phyloP scores from a whole-genome alignment of 2,113 vertebrate species.

The Zootoca vivipara region DNA sequence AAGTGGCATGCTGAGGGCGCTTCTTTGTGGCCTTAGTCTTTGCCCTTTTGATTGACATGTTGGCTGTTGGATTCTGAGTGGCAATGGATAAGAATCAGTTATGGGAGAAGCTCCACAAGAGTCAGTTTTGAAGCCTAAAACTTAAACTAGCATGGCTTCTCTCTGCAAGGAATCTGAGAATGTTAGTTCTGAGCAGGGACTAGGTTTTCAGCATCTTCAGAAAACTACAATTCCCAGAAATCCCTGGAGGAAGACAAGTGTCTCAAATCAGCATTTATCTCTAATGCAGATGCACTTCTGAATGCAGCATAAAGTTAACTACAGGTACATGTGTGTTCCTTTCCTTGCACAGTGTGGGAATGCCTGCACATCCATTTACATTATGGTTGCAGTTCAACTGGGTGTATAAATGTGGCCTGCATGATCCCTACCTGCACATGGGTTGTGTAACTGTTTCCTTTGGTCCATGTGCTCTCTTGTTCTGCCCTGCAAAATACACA shows the following conservation, averaged over 20 bases:
- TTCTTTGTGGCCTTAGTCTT: slow-evolving; percentile 98
- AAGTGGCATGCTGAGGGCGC: slow-evolving; percentile 95
- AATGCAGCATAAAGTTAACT: neutral
- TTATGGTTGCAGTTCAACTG: neutral
- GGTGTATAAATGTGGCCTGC: neutral
- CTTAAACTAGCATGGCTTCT: neutral
- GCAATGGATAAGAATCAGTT: no score
- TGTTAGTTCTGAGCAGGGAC: neutral
- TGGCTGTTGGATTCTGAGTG: slow-evolving; percentile 58
- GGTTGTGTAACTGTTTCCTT: neutral
- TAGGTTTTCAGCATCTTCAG: neutral
- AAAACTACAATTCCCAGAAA: neutral
- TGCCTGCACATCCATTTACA: neutral
- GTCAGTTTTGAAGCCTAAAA: neutral
- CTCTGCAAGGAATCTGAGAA: neutral
- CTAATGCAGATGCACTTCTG: neutral
- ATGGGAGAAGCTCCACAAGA: neutral
- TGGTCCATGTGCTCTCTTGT: neutral
- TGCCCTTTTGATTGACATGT: slow-evolving; percentile 96
- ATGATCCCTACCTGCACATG: neutral
- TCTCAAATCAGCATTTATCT: neutral
- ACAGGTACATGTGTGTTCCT: neutral
- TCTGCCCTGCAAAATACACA: neutral
- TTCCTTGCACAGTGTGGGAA: neutral
- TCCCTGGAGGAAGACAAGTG: neutral